Base-by-base conservation (phyloP, 2,113 vertebrate genomes). In the Corythornis cristatus region DNA sequence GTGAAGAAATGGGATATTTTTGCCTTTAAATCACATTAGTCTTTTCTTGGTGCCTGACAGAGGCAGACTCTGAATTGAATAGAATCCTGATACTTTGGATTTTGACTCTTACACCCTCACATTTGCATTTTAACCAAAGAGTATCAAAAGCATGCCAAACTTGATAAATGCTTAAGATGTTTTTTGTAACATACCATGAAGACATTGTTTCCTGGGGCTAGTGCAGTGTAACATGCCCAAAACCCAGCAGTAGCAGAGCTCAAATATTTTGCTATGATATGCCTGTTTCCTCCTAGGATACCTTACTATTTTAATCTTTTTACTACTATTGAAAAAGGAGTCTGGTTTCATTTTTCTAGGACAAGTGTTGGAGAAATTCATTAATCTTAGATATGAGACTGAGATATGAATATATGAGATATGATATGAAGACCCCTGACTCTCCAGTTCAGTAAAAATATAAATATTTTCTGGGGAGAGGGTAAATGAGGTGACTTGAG, bases 81-180 rank as follows among this genome's bases (percentile, higher is more conserved):
- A 54, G 68, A 91, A 82, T 78, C 11, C 20, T 0, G 1, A 12
- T 53, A 40, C 16, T 22, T 82, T 71, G 68, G 17, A 48, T 67
- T 78, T 67, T 78, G 46, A 81, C 58, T 60, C 28, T 64, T 61
- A 74, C 82, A 75, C 60, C 14, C 0, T 1, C 2, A 0, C 31
- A 5, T 62, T 67, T 90, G 14, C 37, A 50, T 93, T 93, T 86
- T 86, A 78, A 86, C 86, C 80, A 93, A 90, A 94, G 79, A 91
- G 71, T 77, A 70, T 51, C 2, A 64, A 67, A 88, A 48, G 56
- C 0, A 0, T 81, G 88, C 37, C 64, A 83, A 65, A 75, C 70
- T 29, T 74, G 43, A 21, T 48, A 74, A 86, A 71, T 40, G 16
- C 15, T 53, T 64, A 50, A 48, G 56, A 31, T 33, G 43, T 4